Evolutionary conservation across 2,888 invertebrate genomes (phyloP).

Genomic region (Diaphora mendica): DNA sequence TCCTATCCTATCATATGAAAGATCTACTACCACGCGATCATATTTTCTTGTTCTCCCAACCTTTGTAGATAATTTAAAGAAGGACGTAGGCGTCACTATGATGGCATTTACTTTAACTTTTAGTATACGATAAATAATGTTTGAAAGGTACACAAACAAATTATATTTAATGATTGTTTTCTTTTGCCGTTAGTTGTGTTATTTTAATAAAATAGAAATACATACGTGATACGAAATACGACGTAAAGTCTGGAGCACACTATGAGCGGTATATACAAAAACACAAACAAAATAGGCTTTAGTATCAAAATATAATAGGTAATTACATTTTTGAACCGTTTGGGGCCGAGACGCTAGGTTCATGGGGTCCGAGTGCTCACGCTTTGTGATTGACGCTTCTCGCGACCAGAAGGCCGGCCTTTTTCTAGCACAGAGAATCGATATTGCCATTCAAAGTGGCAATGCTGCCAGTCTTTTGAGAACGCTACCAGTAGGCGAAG

Average conservation of each 20-base stretch:
- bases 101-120: neutral
- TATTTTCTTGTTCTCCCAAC: neutral
- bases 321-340: too few species aligned
- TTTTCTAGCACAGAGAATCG: too few species aligned
- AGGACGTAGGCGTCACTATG: neutral
- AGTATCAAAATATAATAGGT: too few species aligned
- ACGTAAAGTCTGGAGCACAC: neutral
- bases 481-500: too few species aligned
- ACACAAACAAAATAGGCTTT: neutral
- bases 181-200: neutral
- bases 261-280: neutral
- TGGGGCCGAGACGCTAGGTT: too few species aligned
- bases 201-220: neutral
- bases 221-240: neutral
- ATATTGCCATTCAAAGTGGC: too few species aligned
- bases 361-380: too few species aligned
- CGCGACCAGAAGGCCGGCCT: too few species aligned
- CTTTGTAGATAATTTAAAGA: neutral
- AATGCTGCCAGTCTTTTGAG: too few species aligned
- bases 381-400: too few species aligned
- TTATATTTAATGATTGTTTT: slow-evolving; percentile 10
- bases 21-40: neutral
- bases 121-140: neutral
- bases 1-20: neutral
- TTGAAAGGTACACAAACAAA: slow-evolving; percentile 3